Evolutionary conservation across 2,888 invertebrate genomes (phyloP).

Genomic region (Ecdyonurus torrentis): DNA sequence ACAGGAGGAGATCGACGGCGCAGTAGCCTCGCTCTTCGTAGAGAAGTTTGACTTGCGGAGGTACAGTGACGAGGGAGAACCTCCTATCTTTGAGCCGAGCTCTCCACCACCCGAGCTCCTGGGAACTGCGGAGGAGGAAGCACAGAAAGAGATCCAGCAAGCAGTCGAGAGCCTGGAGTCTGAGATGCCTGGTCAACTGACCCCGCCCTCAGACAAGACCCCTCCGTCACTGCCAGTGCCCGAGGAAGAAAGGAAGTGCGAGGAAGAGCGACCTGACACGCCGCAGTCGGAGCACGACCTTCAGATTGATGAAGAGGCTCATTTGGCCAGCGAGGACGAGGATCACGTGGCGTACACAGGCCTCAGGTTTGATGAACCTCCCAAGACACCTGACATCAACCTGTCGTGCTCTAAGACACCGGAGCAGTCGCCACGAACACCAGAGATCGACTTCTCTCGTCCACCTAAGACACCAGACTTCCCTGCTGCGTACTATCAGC

Average conservation of each 20-base stretch:
- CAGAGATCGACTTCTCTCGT: background rate
- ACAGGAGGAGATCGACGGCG: constrained; percentile 85
- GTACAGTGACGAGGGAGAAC: constrained; percentile 10
- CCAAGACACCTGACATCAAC: constrained; percentile 32
- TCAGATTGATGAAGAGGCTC: constrained; percentile 42
- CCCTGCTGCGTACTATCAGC: constrained; percentile 33
- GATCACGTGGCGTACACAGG: constrained; percentile 38
- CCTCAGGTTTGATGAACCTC: constrained; percentile 28
- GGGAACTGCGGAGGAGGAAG: constrained; percentile 32
- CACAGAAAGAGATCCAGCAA: constrained; percentile 68
- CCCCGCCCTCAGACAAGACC: background rate
- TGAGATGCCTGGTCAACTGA: constrained; percentile 9
- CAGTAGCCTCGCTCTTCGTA: constrained; percentile 71
- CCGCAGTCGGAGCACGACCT: constrained; percentile 70
- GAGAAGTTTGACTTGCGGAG: constrained; percentile 45
- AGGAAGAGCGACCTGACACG: constrained; percentile 61
- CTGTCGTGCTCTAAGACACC: constrained; percentile 21
- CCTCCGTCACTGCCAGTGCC: background rate
- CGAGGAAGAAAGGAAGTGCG: constrained; percentile 15
- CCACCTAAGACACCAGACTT: constrained; percentile 25
- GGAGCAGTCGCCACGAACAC: constrained; percentile 31
- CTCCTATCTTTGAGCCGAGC: constrained; percentile 6
- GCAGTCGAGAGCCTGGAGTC: constrained; percentile 66
- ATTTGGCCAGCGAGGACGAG: constrained; percentile 62
- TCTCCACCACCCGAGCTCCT: constrained; percentile 8